Evolutionary conservation across 1,140 invertebrate species (phyloP).

Genomic region (Phymastichus coffea): DNA sequence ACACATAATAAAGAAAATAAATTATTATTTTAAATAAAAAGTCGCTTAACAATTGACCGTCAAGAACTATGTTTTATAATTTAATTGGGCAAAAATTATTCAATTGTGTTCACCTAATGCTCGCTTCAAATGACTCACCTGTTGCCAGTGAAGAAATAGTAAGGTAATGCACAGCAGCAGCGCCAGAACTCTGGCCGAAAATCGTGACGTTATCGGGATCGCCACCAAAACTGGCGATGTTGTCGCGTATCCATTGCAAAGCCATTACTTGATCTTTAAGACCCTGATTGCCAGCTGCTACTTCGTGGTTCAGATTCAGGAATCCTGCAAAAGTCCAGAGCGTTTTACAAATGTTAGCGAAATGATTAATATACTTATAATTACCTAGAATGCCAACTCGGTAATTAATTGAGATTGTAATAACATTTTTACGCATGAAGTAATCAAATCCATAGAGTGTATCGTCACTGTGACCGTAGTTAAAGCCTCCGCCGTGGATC

Average conservation of each 20-base stretch:
- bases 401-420: slow-evolving; percentile 63
- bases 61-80: too few species aligned
- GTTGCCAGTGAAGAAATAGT: not conserved
- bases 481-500: slow-evolving; percentile 64
- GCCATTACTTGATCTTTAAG: slow-evolving; percentile 54
- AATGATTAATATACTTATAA: too few species aligned
- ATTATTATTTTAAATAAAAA: too few species aligned
- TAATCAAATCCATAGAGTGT: slow-evolving; percentile 53
- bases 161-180: slow-evolving; percentile 37
- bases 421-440: slow-evolving; percentile 54
- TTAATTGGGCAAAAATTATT: not conserved
- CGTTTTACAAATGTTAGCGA: too few species aligned
- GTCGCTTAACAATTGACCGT: too few species aligned
- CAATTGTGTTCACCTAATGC: not conserved
- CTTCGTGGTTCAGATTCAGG: slow-evolving; percentile 44
- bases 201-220: slow-evolving; percentile 49
- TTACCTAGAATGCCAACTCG: slow-evolving; percentile 60
- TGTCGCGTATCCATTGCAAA: slow-evolving; percentile 50
- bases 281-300: slow-evolving; percentile 53
- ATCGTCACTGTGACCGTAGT: slow-evolving; percentile 47
- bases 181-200: slow-evolving; percentile 45
- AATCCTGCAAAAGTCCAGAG: slow-evolving; percentile 37
- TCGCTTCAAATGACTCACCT: not conserved
- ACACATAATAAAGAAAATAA: too few species aligned
- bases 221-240: slow-evolving; percentile 49